Evolutionary conservation across 2,113 vertebrate species (phyloP), one percentile per base, ranked within the genome.

Genomic region (Protomyctophum bolini): DNA sequence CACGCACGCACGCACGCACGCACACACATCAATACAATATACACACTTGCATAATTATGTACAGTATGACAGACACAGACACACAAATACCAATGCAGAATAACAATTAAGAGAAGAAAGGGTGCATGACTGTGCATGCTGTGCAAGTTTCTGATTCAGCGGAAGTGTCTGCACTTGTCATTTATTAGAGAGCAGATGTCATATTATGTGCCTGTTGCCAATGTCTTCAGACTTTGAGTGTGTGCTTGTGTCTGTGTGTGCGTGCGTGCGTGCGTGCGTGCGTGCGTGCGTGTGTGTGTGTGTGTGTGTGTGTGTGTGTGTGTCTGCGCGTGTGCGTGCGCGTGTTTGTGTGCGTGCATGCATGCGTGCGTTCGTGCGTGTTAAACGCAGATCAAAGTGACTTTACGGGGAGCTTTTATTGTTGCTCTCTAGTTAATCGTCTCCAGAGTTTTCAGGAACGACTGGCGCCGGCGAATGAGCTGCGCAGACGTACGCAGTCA

Each of bases 371-470:
- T 3, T 1, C 3, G 29, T 69, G 49, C 65, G 78, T 68, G 33
- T 73, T 70, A 61, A 29, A 62, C n/a, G 45, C 49, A 55, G 77
- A 88, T 88, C 86, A 88, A 91, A 89, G 89, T 70, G 66, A 63
- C 47, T 63, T 28, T 59, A 80, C 75, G 47, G 61, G 57, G 69
- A 63, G 69, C 57, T 83, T 86, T 83, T 71, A 80, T 80, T 3
- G 11, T 47, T 3, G 8, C 63, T 76, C 65, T 29, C 10, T 55
- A 59, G 2, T 21, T 86, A 86, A 89, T 85, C n/a, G 8, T 73
- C 66, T 86, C 79, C 85, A 88, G 86, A 83, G 63, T 33, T 75
- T 69, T 7, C n/a, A 12, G 21, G n/a, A 58, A 64, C 33, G 56
- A 73, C 49, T 11, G 70, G 56, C 6, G 77, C 80, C 80, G 72